These are phyloP conservation scores for Agriopis marginaria DNA, from an alignment of 2,888 invertebrate species.

Conservation along the genomic window DNA sequence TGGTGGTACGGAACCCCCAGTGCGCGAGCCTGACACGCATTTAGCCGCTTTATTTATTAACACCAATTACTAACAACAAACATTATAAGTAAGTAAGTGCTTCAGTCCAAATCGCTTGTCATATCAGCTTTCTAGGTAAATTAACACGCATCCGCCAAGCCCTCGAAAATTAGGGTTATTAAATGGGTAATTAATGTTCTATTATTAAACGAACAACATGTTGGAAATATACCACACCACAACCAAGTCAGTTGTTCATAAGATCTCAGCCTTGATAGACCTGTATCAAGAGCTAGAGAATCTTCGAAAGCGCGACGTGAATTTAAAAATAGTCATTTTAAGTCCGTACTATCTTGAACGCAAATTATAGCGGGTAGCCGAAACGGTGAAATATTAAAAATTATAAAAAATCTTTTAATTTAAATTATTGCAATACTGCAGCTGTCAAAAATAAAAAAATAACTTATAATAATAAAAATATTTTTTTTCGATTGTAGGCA, in stretches of 20 bases:
- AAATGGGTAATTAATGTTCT: slow-evolving; percentile 23
- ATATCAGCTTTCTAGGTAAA: slow-evolving; percentile 1
- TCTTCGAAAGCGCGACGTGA: slow-evolving; percentile 3
- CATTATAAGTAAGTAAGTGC: no score
- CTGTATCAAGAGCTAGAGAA: background rate
- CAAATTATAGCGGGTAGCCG: no score
- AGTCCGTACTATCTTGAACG: background rate
- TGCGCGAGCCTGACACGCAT: no score
- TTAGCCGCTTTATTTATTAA: no score
- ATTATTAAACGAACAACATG: slow-evolving; percentile 21
- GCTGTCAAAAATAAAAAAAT: no score
- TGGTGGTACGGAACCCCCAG: no score
- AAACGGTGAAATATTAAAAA: background rate
- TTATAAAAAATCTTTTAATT: no score
- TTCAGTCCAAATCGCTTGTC: background rate
- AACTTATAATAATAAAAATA: no score
- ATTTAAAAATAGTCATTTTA: background rate
- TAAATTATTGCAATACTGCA: no score
- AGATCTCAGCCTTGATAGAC: slow-evolving; percentile 16
- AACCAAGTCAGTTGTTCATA: slow-evolving; percentile 15
- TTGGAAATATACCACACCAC: slow-evolving; percentile 1
- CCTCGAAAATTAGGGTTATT: slow-evolving; percentile 16
- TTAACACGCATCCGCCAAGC: slow-evolving; percentile 6
- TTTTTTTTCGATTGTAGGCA: no score
- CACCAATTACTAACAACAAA: no score